Evolutionary conservation across 2,797 vertebrate genomes (phyloP), one percentile per base, ranked within the genome.

Genomic region (Crax fasciolata): DNA sequence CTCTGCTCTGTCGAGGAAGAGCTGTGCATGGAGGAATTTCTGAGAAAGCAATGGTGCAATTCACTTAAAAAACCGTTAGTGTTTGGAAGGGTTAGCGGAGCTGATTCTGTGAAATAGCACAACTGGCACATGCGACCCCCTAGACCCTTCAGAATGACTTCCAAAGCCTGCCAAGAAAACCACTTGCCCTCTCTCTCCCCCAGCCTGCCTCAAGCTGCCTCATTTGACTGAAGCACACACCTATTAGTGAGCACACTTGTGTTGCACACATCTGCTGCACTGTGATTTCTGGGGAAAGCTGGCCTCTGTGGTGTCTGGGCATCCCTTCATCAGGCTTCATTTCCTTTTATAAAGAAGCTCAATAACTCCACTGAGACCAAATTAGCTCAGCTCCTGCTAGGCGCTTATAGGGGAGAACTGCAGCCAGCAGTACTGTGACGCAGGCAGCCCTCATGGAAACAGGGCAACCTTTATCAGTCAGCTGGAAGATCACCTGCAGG

Each of bases 331-430:
- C 7, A 5, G 93, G 82, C 82, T 73, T 61, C 11, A 10, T 82
- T 72, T 95, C 32, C 76, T 84, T 84, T 93, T 74, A 49, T 70
- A 67, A 94, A 80, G 73, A 72, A 87, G 61, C 79, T 96, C 78
- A 10, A 2, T 91, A 77, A 91, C 93, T 97, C 96, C 79, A 84
- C 96, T 89, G 91, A 92, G 87, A 92, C 96, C 79, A 88, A 93
- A 96, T 94, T 94, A 96, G 91, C 94, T 94, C 87, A 70, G 93
- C 93, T 95, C 70, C 93, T 72, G 17, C 87, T 52, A 72, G 70
- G 83, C 92, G 76, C 93, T 96, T 72, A 6, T 30, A 75, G 83
- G 95, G 90, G 72, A 94, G 90, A 43, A 95, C 39, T 11, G 15
- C 71, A 49, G n/a, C 46, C 39, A 3, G 92, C 83, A 75, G 74